Base-by-base conservation (phyloP, 2,797 vertebrate genomes). In the Enteromius mattozi region DNA sequence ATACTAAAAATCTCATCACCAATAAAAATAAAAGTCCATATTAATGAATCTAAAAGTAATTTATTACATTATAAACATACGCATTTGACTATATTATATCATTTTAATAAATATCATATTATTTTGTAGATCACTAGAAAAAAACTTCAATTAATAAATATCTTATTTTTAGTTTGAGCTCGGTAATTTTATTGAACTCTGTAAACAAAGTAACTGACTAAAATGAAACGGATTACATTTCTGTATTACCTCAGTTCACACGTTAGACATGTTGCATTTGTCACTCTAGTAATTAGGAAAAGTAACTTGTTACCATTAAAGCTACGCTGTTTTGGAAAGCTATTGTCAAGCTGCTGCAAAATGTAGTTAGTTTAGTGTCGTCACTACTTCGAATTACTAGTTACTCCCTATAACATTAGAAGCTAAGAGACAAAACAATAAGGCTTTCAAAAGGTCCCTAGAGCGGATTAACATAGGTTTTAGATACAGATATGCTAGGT, bases 401-500 rank as follows among this genome's bases (percentile, higher is more conserved):
- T 66, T 47, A 6, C 78, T 66, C 42, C 19, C 27, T 79, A 30
- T 79, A 77, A 59, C 54, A 77, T 77, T 61, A 42, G 21, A 65
- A 79, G 10, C 42, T 24, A 59, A 47, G 47, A 79, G 40, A 30
- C 42, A 45, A 74, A 47, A 51, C 24, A 74, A 74, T 49, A 45
- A 33, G 40, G 70, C 76, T 77, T 83, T 78, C 78, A 80, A 75
- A 71, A 81, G 42, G 45, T 68, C 37, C 37, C 10, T 37, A 86
- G 59, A 19, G 56, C 56, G 75, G 76, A 87, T 88, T 86, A 88
- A 72, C 14, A 24, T 54, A 68, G 74, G 71, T 88, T 85, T 78
- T 85, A 78, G 54, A 79, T 66, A 49, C 56, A 79, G 59, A 81
- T 81, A 81, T 86, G 86, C 76, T 86, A 90, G 88, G 87, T 86